Evolutionary conservation across 2,888 invertebrate species (phyloP), one percentile per base, ranked within the genome.

Genomic region (Ommatoiulus sabulosus): DNA sequence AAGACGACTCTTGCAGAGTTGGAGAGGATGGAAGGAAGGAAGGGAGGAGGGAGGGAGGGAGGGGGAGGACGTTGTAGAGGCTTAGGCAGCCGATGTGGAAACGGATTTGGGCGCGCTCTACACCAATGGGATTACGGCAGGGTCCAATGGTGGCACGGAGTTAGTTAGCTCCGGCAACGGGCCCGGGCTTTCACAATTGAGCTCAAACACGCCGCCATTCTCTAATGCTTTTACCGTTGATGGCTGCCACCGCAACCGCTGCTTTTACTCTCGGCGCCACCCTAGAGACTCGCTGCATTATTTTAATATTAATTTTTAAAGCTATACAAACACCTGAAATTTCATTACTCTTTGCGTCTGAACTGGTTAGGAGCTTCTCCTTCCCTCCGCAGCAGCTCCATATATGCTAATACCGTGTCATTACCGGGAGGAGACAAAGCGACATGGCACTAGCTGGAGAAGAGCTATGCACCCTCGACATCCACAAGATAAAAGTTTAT

Each of bases 221-320:
- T 35, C n/a, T 86, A 86, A 86, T 86, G 86, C 86, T 86, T 20
- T 86, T 86, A 86, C 20, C 20, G 20, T 80, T 80, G 80, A 80
- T 80, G 80, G 80, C 80, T 80, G 86, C 86, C 86, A 44, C 86
- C 80, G 80, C 80, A 80, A 80, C 80, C 80, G 35, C 80, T 80
- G 35, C 80, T 80, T 86, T 35, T 86, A 52, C 87, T 52, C 57
- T 20, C 43, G 35, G 46, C 44, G 46, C 87, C 17, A 20, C 89
- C 89, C 89, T 20, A 44, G 89, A 89, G 89, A 89, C 87, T 89
- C n/a, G 7, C 89, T 86, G 89, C 89, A 89, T 89, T 89, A 89
- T 89, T 89, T 84, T 72, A 89, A 89, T 89, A 89, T 89, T 89
- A 89, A 89, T 89, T 89, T 89, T 89, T 89, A 89, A 89, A 89